A percentile compares a stretch with the other conserved stretches of the same genome.
Conservation (phyloP, 2,797 vertebrate genomes). For the Petrocephalus schoutedeni region DNA sequence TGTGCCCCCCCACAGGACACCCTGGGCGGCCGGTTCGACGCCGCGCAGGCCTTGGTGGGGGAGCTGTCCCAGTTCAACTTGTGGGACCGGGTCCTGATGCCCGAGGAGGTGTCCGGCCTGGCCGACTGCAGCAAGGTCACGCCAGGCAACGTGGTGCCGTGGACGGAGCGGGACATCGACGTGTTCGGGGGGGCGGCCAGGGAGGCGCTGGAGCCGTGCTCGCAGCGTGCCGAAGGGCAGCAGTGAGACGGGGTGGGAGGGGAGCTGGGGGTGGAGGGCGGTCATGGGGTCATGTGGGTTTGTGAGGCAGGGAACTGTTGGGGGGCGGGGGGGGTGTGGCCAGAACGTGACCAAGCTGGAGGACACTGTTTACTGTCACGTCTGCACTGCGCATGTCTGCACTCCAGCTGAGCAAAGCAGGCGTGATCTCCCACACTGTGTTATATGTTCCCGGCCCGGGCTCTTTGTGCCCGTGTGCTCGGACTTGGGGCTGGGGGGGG, state of each 20-base stretch:
- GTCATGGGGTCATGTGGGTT: not conserved
- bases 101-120: slow-evolving; percentile 73
- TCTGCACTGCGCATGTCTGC: not conserved
- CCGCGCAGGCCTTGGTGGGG: slow-evolving; percentile 90
- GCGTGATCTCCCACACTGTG: not conserved
- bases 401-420: not conserved
- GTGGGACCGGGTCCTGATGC: slow-evolving; percentile 85
- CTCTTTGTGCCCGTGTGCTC: not conserved
- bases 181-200: slow-evolving; percentile 84
- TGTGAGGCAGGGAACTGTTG: not conserved
- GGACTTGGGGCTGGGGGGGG: not conserved
- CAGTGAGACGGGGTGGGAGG: slow-evolving; percentile 47
- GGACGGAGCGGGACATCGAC: slow-evolving; percentile 87
- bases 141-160: slow-evolving; percentile 82
- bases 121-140: slow-evolving; percentile 78
- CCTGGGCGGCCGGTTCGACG: slow-evolving; percentile 86
- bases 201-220: slow-evolving; percentile 70
- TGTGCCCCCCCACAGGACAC: slow-evolving; percentile 66
- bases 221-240: slow-evolving; percentile 49
- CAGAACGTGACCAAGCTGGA: not conserved
- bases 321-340: slow-evolving; percentile 26
- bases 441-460: not conserved
- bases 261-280: slow-evolving; percentile 21
- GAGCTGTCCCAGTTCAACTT: slow-evolving; percentile 88
- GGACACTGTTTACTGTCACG: not conserved